phyloP scores from a whole-genome alignment of 1,140 invertebrate genomes.

The Macrotrachela quadricornifera region DNA sequence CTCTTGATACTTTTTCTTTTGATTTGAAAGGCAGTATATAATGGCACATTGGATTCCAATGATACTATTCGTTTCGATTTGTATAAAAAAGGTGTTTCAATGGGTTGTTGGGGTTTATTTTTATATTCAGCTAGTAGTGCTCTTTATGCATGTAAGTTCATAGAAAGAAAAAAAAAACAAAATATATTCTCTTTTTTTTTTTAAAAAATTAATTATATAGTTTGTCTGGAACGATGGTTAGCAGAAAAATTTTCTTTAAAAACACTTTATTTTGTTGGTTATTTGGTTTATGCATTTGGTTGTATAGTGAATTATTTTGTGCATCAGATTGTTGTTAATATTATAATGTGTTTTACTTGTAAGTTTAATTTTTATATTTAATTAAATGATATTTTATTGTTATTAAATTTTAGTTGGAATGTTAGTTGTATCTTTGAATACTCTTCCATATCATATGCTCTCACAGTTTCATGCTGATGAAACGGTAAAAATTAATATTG shows the following conservation, averaged over 20 bases:
- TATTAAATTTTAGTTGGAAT: neutral
- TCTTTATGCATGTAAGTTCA: slow-evolving; percentile 18
- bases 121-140: slow-evolving; percentile 32
- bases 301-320: slow-evolving; percentile 3
- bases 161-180: neutral
- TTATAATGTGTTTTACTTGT: slow-evolving; percentile 1
- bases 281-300: slow-evolving; percentile 1
- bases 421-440: slow-evolving; percentile 1
- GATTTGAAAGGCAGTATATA: slow-evolving; percentile 27
- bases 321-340: neutral
- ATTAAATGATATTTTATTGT: too few relatives aligned
- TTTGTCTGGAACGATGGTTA: slow-evolving; percentile 4
- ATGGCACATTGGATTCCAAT: slow-evolving; percentile 14
- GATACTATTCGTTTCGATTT: slow-evolving; percentile 19
- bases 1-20: neutral
- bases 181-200: neutral
- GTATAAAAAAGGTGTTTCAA: slow-evolving; percentile 35
- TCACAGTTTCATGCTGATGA: slow-evolving; percentile 7
- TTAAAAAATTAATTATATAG: neutral
- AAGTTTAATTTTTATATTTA: too few relatives aligned
- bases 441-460: slow-evolving; percentile 7
- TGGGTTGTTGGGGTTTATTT: slow-evolving; percentile 34
- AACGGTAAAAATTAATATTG: neutral
- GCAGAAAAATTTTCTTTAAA: slow-evolving; percentile 1
- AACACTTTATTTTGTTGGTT: slow-evolving; percentile 6